Conservation (phyloP, 1,140 invertebrate species). For the Drosophila kohkoa region DNA sequence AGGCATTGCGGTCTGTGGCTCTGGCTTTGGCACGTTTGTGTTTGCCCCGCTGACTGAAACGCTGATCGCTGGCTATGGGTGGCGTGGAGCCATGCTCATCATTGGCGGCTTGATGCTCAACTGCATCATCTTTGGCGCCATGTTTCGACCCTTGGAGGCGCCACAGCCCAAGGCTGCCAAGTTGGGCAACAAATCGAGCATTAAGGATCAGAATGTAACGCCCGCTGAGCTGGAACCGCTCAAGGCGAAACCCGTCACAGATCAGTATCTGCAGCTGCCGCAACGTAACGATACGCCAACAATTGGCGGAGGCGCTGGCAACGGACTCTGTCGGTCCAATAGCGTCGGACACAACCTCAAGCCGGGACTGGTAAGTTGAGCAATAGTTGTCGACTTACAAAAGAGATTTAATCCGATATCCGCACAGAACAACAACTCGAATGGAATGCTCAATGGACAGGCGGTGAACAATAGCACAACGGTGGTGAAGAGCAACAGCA, state of each 20-base stretch:
- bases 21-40: constrained; percentile 94
- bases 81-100: constrained; percentile 92
- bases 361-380: constrained; percentile 52
- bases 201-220: constrained; percentile 82
- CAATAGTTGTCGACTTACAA: not conserved
- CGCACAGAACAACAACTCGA: constrained; percentile 70
- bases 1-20: constrained; percentile 97
- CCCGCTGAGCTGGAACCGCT: constrained; percentile 71
- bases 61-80: constrained; percentile 88
- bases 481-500: constrained; percentile 70
- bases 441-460: constrained; percentile 58
- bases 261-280: constrained; percentile 77
- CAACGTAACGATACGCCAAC: constrained; percentile 43
- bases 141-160: constrained; percentile 90
- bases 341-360: constrained; percentile 76
- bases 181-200: constrained; percentile 57
- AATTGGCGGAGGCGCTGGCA: constrained; percentile 15
- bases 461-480: constrained; percentile 13
- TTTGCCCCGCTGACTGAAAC: constrained; percentile 91
- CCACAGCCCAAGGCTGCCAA: constrained; percentile 51
- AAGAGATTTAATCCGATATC: not conserved
- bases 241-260: constrained; percentile 51
- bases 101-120: constrained; percentile 92
- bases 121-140: constrained; percentile 93
- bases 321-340: constrained; percentile 72